Evolutionary conservation across 1,140 invertebrate genomes (phyloP), one percentile per base, ranked within the genome.

Genomic region (Vanessa atalanta): DNA sequence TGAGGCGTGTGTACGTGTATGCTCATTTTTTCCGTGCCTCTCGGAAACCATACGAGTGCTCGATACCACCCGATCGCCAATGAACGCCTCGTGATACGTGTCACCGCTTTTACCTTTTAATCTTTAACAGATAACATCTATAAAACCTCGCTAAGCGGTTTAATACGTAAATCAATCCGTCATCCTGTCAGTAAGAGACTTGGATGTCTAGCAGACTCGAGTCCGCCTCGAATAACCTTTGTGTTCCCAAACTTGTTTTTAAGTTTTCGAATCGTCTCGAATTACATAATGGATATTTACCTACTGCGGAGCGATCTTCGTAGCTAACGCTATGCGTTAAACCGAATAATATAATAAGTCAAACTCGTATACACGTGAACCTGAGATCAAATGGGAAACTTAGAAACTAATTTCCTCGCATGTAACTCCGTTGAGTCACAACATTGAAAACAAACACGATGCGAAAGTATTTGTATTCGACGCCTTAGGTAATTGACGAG

Each of bases 131-230:
- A 66, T 70, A 72, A 63, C 61, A 72, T 65, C 57, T 66, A 65
- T 70, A 69, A 48, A 65, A 64, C 43, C 55, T 55, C 68, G 66
- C 65, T 53, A 75, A 70, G 72, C 69, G 66, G 66, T 76, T 79
- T 72, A 72, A 63, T 47, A 65, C 66, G 53, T 61, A 65, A 73
- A 76, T 75, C 76, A 79, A 84, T 83, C 73, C 75, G 78, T 81
- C 78, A 77, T 78, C 71, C 75, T 82, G 81, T 78, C 83, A 76
- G 63, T 75, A 70, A 75, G 66, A 76, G 77, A 79, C 72, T 48
- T 74, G 63, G 68, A 79, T 68, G 65, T 57, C 69, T 16, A 60
- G 61, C 65, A 61, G 55, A 69, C 65, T 48, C 61, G n/a, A 67
- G 16, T 71, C 65, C 26, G 60, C 31, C 48, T 71, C 65, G 61